Evolutionary conservation across 2,888 invertebrate genomes (phyloP).

Genomic region (Carpatolechia fugitivella): DNA sequence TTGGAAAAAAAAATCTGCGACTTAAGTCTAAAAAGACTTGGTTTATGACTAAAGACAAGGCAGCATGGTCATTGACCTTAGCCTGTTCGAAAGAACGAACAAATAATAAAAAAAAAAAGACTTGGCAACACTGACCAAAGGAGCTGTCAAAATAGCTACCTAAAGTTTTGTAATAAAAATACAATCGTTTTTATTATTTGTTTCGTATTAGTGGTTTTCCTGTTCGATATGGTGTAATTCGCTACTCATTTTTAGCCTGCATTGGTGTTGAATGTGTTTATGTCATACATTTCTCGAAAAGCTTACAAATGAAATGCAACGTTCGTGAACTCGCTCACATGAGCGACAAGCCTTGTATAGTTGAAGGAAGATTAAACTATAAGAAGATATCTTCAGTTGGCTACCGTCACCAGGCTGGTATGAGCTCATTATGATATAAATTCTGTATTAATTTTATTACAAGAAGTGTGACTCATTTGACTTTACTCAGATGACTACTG

Average conservation of each 20-base stretch:
- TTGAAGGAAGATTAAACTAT: slow-evolving; percentile 87
- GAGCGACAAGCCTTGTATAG: slow-evolving; percentile 80
- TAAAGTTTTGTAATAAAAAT: background rate
- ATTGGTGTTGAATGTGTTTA: background rate
- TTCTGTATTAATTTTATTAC: background rate
- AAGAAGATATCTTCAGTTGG: slow-evolving; percentile 80
- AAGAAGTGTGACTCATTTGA: background rate
- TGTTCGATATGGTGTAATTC: background rate
- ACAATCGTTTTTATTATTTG: background rate
- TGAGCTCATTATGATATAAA: slow-evolving; percentile 10
- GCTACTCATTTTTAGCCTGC: background rate
- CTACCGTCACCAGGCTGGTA: slow-evolving; percentile 73
- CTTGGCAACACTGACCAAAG: too few species aligned
- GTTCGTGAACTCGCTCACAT: slow-evolving; percentile 82
- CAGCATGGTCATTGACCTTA: too few species aligned
- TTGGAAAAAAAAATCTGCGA: too few species aligned
- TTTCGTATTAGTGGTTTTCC: background rate
- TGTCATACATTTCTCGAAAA: background rate
- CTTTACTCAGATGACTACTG: background rate
- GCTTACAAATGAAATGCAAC: slow-evolving; percentile 83
- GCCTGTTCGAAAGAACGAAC: too few species aligned
- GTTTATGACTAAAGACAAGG: too few species aligned
- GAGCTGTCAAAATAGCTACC: too few species aligned
- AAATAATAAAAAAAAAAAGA: too few species aligned
- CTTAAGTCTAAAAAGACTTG: too few species aligned